Conservation (phyloP, 2,797 vertebrate genomes). For the Fringilla coelebs region DNA sequence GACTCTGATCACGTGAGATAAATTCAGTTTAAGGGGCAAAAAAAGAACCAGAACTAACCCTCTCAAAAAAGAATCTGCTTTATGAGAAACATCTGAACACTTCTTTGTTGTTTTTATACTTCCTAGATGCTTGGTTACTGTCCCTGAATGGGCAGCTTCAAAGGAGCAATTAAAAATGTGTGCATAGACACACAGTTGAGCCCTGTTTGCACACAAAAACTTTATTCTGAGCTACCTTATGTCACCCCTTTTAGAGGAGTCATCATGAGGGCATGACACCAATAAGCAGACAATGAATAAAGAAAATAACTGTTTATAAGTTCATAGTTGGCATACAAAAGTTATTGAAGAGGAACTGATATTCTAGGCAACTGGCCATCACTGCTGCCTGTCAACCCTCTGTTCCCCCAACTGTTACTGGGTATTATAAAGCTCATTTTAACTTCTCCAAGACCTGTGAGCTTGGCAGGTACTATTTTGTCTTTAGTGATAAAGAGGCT, state of each 20-base stretch:
- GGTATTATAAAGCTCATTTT: background rate
- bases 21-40: constrained; percentile 27
- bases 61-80: constrained; percentile 36
- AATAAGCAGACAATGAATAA: constrained; percentile 74
- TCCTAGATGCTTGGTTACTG: constrained; percentile 70
- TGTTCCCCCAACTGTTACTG: background rate
- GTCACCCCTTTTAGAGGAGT: constrained; percentile 73
- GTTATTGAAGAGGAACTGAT: constrained; percentile 68
- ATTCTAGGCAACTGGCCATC: constrained; percentile 51
- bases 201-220: constrained; percentile 70
- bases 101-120: constrained; percentile 70
- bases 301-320: constrained; percentile 70
- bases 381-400: constrained; percentile 6
- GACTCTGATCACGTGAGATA: constrained; percentile 28
- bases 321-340: constrained; percentile 67
- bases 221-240: constrained; percentile 74
- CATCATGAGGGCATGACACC: constrained; percentile 67
- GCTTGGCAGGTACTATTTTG: background rate
- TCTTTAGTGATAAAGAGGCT: background rate
- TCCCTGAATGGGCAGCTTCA: constrained; percentile 67
- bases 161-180: constrained; percentile 71
- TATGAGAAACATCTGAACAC: constrained; percentile 64
- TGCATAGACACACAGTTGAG: constrained; percentile 68
- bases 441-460: background rate
- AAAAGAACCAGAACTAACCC: background rate